These are phyloP conservation scores for Acanthornis magna DNA, from an alignment of 2,797 vertebrate species.

Conservation along the genomic window DNA sequence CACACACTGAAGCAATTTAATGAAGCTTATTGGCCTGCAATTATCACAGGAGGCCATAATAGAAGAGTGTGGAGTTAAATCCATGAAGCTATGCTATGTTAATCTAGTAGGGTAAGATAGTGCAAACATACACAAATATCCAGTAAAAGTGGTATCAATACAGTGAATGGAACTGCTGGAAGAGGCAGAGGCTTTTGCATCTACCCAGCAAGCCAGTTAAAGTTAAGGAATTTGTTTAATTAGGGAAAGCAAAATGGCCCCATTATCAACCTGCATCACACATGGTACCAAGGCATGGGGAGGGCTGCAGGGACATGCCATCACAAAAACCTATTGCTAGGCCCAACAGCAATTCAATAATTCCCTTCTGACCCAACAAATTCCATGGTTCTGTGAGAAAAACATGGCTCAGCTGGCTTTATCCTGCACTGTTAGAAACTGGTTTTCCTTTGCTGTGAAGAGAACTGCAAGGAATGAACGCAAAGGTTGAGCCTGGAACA, in stretches of 20 bases:
- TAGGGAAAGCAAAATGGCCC: background rate
- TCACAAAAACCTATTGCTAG: background rate
- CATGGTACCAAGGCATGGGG: rapidly evolving
- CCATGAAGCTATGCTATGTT: background rate
- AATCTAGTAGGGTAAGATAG: background rate
- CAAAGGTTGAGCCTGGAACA: rapidly evolving
- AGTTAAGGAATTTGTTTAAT: background rate
- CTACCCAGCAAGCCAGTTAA: background rate
- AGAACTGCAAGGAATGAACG: background rate
- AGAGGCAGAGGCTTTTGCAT: background rate
- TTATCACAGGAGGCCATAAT: background rate
- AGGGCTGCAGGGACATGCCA: background rate
- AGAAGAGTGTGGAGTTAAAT: background rate
- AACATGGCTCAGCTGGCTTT: background rate
- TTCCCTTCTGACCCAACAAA: background rate
- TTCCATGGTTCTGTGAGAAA: background rate
- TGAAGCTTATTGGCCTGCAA: background rate
- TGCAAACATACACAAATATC: background rate
- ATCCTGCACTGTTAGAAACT: background rate
- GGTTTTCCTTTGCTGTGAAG: background rate
- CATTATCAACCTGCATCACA: background rate
- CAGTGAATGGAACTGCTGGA: background rate
- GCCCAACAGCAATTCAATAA: background rate
- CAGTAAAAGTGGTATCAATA: background rate
- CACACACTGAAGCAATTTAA: background rate